Conservation (phyloP, 2,113 vertebrate genomes). For the Centropus bengalensis region DNA sequence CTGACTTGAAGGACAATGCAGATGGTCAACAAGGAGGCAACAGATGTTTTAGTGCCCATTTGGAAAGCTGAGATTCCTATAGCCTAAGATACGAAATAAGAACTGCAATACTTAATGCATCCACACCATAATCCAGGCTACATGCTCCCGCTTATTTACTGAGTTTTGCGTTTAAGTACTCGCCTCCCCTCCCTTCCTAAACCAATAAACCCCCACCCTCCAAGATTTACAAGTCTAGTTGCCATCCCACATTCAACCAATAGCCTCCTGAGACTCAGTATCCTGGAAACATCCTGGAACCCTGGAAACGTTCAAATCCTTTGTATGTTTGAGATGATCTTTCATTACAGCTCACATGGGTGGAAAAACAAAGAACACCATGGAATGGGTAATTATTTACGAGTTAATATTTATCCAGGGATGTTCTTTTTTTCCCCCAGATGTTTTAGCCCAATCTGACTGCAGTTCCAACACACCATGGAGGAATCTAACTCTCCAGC, state of each 20-base stretch:
- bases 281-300: neutral
- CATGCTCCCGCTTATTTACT: neutral
- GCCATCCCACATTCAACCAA: neutral
- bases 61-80: neutral
- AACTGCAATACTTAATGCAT: neutral
- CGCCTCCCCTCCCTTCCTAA: neutral
- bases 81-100: neutral
- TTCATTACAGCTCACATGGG: rapidly evolving
- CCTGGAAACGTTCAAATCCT: neutral
- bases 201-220: neutral
- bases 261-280: neutral
- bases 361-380: neutral
- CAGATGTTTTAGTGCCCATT: neutral
- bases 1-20: neutral
- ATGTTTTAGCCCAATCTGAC: neutral
- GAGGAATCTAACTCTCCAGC: neutral
- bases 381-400: neutral
- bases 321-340: neutral
- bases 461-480: neutral
- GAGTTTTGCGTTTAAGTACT: neutral
- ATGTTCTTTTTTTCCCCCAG: neutral
- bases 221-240: neutral
- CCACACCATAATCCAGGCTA: neutral
- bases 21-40: neutral
- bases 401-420: neutral